Evolutionary conservation across 2,797 vertebrate genomes (phyloP).

Genomic region (Xyrichtys novacula): DNA sequence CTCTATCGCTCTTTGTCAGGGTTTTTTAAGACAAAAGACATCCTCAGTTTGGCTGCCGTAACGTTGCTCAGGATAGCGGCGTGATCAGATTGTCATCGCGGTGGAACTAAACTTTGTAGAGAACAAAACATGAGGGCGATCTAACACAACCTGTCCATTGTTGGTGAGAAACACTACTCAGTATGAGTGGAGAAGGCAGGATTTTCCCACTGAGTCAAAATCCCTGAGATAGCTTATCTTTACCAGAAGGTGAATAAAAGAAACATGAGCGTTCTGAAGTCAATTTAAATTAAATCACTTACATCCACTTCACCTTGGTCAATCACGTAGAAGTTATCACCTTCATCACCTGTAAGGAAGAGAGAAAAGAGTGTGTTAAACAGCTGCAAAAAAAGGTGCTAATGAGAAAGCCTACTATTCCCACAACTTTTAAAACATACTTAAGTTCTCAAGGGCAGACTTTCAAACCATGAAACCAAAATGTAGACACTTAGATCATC

Average conservation of each 20-base stretch:
- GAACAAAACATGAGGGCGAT: constrained; percentile 67
- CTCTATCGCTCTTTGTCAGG: constrained; percentile 65
- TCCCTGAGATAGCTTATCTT: constrained; percentile 10
- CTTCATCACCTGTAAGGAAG: constrained; percentile 91
- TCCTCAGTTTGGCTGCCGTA: constrained; percentile 52
- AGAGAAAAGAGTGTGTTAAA: constrained; percentile 44
- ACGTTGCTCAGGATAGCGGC: constrained; percentile 36
- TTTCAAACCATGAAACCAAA: constrained; percentile 32
- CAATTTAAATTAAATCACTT: constrained; percentile 76
- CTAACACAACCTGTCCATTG: constrained; percentile 69
- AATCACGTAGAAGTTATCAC: constrained; percentile 98
- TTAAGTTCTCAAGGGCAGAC: constrained; percentile 19
- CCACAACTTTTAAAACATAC: constrained; percentile 7
- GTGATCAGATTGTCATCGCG: constrained; percentile 75
- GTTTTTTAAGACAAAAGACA: constrained; percentile 73
- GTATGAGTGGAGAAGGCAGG: constrained; percentile 43
- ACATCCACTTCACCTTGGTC: constrained; percentile 99
- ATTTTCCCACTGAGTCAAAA: constrained; percentile 45
- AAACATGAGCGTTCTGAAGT: constrained; percentile 3
- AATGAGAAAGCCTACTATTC: constrained; percentile 25
- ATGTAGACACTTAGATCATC: constrained; percentile 37
- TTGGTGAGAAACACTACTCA: constrained; percentile 51
- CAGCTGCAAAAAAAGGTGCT: constrained; percentile 22
- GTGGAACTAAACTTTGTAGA: constrained; percentile 65
- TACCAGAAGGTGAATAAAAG: constrained; percentile 23